A percentile compares a stretch with the other conserved stretches of the same genome.
Conservation (phyloP, 1,140 invertebrate genomes). For the Pogonomyrmex californicus region DNA sequence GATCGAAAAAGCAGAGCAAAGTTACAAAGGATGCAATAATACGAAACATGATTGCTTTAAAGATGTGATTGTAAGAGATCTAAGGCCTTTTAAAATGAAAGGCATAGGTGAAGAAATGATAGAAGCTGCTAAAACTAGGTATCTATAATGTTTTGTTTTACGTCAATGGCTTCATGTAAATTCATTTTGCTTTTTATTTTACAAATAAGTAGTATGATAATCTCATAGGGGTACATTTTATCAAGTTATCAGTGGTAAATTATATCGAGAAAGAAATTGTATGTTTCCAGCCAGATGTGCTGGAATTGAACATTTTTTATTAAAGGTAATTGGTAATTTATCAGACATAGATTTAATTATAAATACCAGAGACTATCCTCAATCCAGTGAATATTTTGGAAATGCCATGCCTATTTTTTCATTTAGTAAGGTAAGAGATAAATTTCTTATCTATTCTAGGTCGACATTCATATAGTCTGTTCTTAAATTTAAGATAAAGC, state of each 20-base stretch:
- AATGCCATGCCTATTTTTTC: constrained; percentile 94
- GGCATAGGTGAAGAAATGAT: constrained; percentile 91
- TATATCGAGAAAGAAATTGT: constrained; percentile 95
- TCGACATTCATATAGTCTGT: too few relatives aligned
- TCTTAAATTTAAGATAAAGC: too few relatives aligned
- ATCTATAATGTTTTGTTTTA: constrained; percentile 47
- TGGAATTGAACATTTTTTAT: constrained; percentile 96
- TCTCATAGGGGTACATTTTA: constrained; percentile 92
- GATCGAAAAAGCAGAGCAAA: constrained; percentile 77
- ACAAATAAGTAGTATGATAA: constrained; percentile 46
- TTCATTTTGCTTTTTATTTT: background rate
- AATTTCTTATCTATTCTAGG: background rate
- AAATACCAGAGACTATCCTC: constrained; percentile 97
- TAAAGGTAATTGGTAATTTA: constrained; percentile 89
- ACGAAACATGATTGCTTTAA: constrained; percentile 89
- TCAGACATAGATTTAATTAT: constrained; percentile 95
- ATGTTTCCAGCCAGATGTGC: constrained; percentile 97
- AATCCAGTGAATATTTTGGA: constrained; percentile 90
- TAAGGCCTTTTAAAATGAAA: constrained; percentile 90
- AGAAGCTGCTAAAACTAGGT: constrained; percentile 88
- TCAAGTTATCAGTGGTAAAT: constrained; percentile 93
- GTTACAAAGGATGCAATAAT: constrained; percentile 77
- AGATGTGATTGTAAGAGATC: constrained; percentile 90
- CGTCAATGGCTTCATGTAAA: background rate
- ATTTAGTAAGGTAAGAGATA: constrained; percentile 94